Percentiles rank a stretch among this genome's conserved stretches.
These are phyloP conservation scores for Caenorhabditis remanei DNA, from an alignment of 1,140 invertebrate genomes.

Conservation along the genomic window DNA sequence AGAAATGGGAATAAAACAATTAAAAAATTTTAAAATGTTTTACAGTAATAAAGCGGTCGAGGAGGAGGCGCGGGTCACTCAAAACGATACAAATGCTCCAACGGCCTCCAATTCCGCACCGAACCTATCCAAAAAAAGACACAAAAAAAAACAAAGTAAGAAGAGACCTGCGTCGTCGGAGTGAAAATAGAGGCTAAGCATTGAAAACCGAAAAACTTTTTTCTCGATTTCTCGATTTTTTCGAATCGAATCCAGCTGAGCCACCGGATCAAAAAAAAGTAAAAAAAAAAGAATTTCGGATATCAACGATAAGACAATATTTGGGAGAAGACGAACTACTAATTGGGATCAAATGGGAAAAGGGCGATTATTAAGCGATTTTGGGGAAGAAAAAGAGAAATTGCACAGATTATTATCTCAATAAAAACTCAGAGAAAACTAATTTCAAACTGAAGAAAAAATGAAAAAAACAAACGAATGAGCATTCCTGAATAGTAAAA, in stretches of 20 bases:
- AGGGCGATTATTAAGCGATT: neutral
- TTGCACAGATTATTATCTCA: slow-evolving; percentile 42
- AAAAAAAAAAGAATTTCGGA: too few species aligned
- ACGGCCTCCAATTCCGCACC: neutral
- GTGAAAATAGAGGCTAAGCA: slow-evolving; percentile 8
- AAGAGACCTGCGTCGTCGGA: slow-evolving; percentile 35
- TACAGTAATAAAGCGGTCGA: neutral
- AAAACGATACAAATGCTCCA: slow-evolving; percentile 16
- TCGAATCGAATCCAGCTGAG: slow-evolving; percentile 1
- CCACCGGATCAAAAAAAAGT: neutral
- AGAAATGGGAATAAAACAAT: slow-evolving; percentile 45
- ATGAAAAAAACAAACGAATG: neutral
- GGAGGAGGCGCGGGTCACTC: slow-evolving; percentile 7
- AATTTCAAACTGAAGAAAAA: neutral
- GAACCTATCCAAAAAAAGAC: neutral
- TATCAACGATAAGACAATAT: slow-evolving; percentile 34
- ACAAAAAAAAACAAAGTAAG: neutral
- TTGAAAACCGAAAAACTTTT: neutral
- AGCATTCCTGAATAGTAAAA: neutral
- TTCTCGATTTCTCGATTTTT: neutral
- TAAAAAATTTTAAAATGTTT: neutral
- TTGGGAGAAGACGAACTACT: neutral
- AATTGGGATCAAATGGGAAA: neutral
- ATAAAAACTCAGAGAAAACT: neutral
- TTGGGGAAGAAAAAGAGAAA: neutral